Evolutionary conservation across 2,113 vertebrate genomes (phyloP), one percentile per base, ranked within the genome.

Genomic region (Chaenocephalus aceratus): DNA sequence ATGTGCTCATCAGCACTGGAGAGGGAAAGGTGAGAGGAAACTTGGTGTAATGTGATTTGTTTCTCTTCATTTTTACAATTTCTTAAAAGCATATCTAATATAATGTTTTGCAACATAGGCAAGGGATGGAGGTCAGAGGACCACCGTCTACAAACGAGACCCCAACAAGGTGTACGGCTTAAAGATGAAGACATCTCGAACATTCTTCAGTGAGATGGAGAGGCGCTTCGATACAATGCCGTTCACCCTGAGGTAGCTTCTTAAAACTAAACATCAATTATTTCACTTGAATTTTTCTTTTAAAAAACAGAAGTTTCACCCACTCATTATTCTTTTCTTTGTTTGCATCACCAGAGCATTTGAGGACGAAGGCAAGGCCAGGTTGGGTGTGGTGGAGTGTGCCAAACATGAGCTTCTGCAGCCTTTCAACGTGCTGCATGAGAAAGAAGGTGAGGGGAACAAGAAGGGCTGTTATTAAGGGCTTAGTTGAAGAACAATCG

Each of bases 161-260:
- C 97, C 98, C 57, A 97, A 96, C 92, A 99, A 99, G 88, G 97
- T 98, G 83, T 99, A 99, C 6, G 97, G 97, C 70, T 82, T 99
- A 86, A 99, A 99, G 93, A 99, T 99, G 98, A 99, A 99, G 95
- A 97, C 98, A 23, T 99, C 98, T 54, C 97, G 98, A 86, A 96
- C 96, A 64, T 99, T 99, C 94, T 98, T 99, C 94, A 99, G 98
- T 45, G 98, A 99, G 91, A 96, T 99, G 86, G 97, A 99, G 91
- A 94, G 96, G 82, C 97, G 98, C 82, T 99, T 99, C 18, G 97
- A 97, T 81, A 96, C 96, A 46, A 99, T 99, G 98, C 97, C 98
- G 1, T 99, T 99, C 84, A 99, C 98, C 87, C 96, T 99, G 79
- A 96, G 98, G 98, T 98, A 90, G 10, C 10, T 0, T 34, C 23